Conservation (phyloP, 1,140 invertebrate genomes). For the Holcopasites calliopsidis region DNA sequence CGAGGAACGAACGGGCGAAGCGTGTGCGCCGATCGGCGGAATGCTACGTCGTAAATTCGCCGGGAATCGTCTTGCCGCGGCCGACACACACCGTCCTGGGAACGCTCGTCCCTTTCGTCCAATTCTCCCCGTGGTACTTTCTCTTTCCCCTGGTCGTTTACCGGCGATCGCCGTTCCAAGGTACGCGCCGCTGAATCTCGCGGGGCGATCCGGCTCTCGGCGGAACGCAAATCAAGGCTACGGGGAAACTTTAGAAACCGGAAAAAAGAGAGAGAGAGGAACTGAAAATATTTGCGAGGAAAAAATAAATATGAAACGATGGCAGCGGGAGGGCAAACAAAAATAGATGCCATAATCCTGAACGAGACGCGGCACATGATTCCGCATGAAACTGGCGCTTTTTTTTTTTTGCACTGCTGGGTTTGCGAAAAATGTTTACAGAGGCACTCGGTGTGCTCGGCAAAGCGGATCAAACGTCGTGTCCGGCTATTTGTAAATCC, state of each 20-base stretch:
- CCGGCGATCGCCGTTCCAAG: conserved; percentile 31
- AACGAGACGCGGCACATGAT: too few relatives aligned
- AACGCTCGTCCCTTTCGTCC: conserved; percentile 34
- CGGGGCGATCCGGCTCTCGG: conserved; percentile 35
- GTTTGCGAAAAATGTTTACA: too few relatives aligned
- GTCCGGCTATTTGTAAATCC: too few relatives aligned
- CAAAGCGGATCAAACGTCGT: too few relatives aligned
- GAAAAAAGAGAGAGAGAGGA: neutral
- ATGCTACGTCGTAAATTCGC: conserved; percentile 51
- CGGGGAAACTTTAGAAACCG: neutral
- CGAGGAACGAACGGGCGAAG: conserved; percentile 17
- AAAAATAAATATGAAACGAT: too few relatives aligned
- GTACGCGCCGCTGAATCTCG: conserved; percentile 43
- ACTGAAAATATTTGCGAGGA: conserved; percentile 2
- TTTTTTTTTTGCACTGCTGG: too few relatives aligned
- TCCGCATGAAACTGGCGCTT: too few relatives aligned
- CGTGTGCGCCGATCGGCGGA: conserved; percentile 27
- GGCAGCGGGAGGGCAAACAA: too few relatives aligned
- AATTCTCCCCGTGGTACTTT: conserved; percentile 33
- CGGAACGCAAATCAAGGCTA: neutral
- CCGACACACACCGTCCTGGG: conserved; percentile 13
- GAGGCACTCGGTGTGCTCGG: too few relatives aligned
- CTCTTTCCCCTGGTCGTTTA: conserved; percentile 30
- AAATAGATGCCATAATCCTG: too few relatives aligned
- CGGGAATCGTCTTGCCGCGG: conserved; percentile 29